phyloP scores from a whole-genome alignment of 1,140 invertebrate species.

The Ectropis grisescens region DNA sequence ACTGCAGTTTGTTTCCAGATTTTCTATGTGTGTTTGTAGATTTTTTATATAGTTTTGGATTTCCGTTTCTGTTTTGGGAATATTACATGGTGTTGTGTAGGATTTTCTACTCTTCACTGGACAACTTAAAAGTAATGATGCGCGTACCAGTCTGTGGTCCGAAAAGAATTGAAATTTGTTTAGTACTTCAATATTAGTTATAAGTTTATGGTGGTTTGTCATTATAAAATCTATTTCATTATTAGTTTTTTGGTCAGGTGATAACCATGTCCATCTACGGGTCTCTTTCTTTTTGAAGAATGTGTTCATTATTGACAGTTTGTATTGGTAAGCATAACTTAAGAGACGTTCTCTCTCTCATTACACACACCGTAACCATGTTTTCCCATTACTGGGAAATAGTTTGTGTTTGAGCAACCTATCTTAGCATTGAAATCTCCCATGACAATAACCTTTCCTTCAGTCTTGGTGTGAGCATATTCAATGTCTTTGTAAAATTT shows the following conservation, averaged over 20 bases:
- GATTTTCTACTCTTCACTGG: no score
- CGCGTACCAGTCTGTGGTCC: no score
- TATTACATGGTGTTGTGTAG: no score
- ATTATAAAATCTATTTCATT: constrained; percentile 1
- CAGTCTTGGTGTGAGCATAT: not conserved
- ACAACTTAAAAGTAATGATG: no score
- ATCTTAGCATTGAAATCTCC: constrained; percentile 1
- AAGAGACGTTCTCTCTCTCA: not conserved
- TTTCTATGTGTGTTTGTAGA: no score
- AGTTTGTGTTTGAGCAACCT: not conserved
- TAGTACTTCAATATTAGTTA: not conserved
- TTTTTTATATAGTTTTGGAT: no score
- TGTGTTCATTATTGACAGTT: not conserved
- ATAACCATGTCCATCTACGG: not conserved
- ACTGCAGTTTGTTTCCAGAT: no score
- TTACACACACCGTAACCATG: not conserved
- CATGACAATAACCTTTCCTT: not conserved
- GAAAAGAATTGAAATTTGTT: no score
- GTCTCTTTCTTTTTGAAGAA: not conserved
- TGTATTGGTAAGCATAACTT: not conserved
- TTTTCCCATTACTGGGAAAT: not conserved
- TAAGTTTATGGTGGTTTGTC: not conserved
- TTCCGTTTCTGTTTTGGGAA: no score
- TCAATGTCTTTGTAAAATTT: not conserved
- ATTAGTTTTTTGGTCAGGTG: not conserved